A percentile compares a stretch with the other conserved stretches of the same genome.
These are phyloP conservation scores for Hyles vespertilio DNA, from an alignment of 1,140 invertebrate species.

Conservation along the genomic window DNA sequence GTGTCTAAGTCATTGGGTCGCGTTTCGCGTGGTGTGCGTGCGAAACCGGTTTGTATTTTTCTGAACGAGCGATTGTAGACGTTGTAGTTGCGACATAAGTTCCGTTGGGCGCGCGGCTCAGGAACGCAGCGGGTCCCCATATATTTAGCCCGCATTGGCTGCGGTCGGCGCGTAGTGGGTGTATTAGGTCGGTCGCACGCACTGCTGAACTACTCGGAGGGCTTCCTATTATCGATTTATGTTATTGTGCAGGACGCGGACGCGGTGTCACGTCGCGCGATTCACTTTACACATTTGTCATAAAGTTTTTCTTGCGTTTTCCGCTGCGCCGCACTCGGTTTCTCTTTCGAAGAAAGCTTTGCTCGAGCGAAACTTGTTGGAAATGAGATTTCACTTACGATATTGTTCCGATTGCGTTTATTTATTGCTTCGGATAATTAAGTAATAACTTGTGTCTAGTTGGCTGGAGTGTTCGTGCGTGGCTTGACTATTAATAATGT, in stretches of 20 bases:
- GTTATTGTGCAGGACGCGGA: slow-evolving; percentile 53
- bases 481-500: no score
- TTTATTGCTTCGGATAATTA: slow-evolving; percentile 5
- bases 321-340: slow-evolving; percentile 39
- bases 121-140: slow-evolving; percentile 43
- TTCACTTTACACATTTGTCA: slow-evolving; percentile 45
- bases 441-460: no score
- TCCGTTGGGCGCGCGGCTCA: slow-evolving; percentile 42
- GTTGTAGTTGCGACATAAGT: slow-evolving; percentile 56
- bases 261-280: slow-evolving; percentile 36
- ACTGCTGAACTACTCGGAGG: slow-evolving; percentile 73
- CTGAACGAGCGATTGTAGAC: slow-evolving; percentile 61
- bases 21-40: slow-evolving; percentile 24
- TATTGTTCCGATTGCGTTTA: slow-evolving; percentile 38
- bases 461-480: no score
- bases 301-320: slow-evolving; percentile 49
- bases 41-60: slow-evolving; percentile 61
- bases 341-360: slow-evolving; percentile 54
- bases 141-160: slow-evolving; percentile 73
- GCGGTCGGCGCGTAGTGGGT: slow-evolving; percentile 53
- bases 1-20: slow-evolving; percentile 25
- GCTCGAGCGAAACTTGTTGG: slow-evolving; percentile 54
- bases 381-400: slow-evolving; percentile 58
- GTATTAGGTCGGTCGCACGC: slow-evolving; percentile 73
- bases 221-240: slow-evolving; percentile 74